phyloP scores from a whole-genome alignment of 2,797 vertebrate species.

The Pseudochaenichthys georgianus region DNA sequence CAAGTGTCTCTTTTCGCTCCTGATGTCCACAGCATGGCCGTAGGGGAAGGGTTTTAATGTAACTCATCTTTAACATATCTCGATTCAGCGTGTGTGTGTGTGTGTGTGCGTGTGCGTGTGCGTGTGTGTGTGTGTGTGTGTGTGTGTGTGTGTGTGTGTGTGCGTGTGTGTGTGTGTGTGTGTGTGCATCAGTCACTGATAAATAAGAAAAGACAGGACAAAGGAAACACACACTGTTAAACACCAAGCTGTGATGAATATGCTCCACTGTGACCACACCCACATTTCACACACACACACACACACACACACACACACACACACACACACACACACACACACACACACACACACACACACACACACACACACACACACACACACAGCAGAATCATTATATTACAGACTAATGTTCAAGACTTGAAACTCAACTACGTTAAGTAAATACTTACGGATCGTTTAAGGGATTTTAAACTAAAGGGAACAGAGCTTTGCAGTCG shows the following conservation, averaged over 20 bases:
- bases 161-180: slow-evolving; percentile 33
- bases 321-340: slow-evolving; percentile 24
- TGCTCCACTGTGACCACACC: slow-evolving; percentile 59
- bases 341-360: no score
- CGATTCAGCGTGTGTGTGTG: background rate
- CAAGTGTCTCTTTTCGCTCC: slow-evolving; percentile 19
- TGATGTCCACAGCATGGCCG: slow-evolving; percentile 20
- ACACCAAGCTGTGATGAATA: slow-evolving; percentile 77
- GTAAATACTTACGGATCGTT: no score
- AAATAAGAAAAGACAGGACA: slow-evolving; percentile 66
- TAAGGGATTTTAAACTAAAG: no score
- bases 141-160: slow-evolving; percentile 13
- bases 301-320: slow-evolving; percentile 17
- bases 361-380: no score
- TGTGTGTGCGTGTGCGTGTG: slow-evolving; percentile 8
- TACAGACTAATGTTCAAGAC: no score
- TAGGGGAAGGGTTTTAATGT: background rate
- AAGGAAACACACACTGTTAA: slow-evolving; percentile 64
- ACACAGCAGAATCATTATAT: no score
- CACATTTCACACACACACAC: slow-evolving; percentile 56
- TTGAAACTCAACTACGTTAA: no score
- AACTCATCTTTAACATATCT: background rate
- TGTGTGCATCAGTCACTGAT: slow-evolving; percentile 38
- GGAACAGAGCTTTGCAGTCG: no score
- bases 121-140: slow-evolving; percentile 9